These are phyloP conservation scores for Danionella dracula DNA, from an alignment of 2,797 vertebrate species.

Conservation along the genomic window DNA sequence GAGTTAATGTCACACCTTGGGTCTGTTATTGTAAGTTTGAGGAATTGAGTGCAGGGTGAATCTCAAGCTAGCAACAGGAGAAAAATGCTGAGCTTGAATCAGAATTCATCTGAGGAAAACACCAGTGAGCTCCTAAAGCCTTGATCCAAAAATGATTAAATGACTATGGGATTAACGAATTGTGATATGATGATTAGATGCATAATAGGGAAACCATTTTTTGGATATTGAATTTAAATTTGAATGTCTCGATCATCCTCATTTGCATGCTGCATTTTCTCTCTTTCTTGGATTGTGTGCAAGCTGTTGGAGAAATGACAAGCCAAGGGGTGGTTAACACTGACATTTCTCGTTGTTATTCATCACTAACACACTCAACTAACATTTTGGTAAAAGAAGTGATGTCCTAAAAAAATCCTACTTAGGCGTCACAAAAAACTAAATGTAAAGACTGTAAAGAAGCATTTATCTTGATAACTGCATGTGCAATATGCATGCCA, in stretches of 20 bases:
- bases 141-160: too few relatives aligned
- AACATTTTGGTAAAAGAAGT: slow-evolving; percentile 52
- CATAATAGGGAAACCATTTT: too few relatives aligned
- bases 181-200: too few relatives aligned
- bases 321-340: slow-evolving; percentile 33
- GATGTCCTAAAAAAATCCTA: slow-evolving; percentile 65
- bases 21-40: too few relatives aligned
- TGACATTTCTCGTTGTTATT: slow-evolving; percentile 56
- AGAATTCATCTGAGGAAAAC: too few relatives aligned
- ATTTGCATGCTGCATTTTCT: slow-evolving; percentile 42
- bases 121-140: too few relatives aligned
- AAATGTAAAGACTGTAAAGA: slow-evolving; percentile 27
- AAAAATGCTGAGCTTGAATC: too few relatives aligned
- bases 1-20: too few relatives aligned
- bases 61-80: too few relatives aligned
- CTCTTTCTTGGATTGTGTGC: slow-evolving; percentile 28
- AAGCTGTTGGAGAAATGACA: slow-evolving; percentile 47
- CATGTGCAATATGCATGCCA: slow-evolving; percentile 85
- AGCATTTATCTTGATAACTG: slow-evolving; percentile 77
- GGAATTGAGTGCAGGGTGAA: too few relatives aligned
- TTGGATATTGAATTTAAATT: too few relatives aligned
- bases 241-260: slow-evolving; percentile 34
- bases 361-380: slow-evolving; percentile 60
- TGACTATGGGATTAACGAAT: too few relatives aligned
- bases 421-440: slow-evolving; percentile 65